These are phyloP conservation scores for Apotomis turbidana DNA, from an alignment of 2,888 invertebrate genomes.

Conservation along the genomic window DNA sequence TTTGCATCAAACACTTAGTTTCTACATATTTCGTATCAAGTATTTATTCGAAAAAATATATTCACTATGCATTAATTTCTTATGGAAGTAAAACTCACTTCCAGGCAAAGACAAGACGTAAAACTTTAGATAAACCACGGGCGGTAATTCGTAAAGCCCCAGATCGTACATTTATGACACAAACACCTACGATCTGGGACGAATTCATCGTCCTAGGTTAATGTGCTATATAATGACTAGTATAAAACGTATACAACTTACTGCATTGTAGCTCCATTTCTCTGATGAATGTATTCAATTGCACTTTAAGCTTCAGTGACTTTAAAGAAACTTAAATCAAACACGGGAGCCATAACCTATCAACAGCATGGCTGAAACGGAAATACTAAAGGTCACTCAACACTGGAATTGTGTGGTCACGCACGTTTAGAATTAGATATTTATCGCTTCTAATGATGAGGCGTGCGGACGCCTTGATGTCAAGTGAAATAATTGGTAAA, in stretches of 20 bases:
- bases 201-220: no score
- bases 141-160: no score
- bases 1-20: no score
- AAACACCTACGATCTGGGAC: no score
- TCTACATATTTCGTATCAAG: no score
- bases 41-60: no score
- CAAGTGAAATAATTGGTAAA: slow-evolving; percentile 69
- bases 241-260: slow-evolving; percentile 13
- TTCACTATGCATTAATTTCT: no score
- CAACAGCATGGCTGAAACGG: slow-evolving; percentile 16
- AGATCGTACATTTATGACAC: no score
- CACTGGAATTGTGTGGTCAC: slow-evolving; percentile 42
- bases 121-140: no score
- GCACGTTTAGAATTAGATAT: slow-evolving; percentile 46
- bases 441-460: slow-evolving; percentile 37
- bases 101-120: no score
- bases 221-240: no score
- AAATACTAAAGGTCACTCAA: slow-evolving; percentile 47
- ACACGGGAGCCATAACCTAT: slow-evolving; percentile 31
- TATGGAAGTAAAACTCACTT: no score
- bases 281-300: background rate
- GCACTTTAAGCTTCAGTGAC: slow-evolving; percentile 13
- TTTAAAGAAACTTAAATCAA: background rate
- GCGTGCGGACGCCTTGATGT: slow-evolving; percentile 58
- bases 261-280: slow-evolving; percentile 23